A percentile compares a stretch with the other conserved stretches of the same genome.
These are phyloP conservation scores for Oligia fasciuncula DNA, from an alignment of 2,888 invertebrate genomes.

Conservation along the genomic window DNA sequence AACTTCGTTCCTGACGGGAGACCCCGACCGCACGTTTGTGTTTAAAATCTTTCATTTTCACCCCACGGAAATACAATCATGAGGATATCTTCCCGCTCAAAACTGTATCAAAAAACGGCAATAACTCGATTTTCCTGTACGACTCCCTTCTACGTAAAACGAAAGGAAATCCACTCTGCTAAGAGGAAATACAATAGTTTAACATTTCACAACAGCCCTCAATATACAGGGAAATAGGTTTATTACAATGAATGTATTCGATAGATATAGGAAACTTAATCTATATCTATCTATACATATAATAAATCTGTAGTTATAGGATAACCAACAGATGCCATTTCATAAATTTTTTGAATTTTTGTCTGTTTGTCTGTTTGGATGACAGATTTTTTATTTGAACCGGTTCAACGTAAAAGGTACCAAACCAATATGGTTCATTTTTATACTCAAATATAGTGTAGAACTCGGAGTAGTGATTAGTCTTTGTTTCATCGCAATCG, in stretches of 20 bases:
- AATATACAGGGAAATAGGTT: background rate
- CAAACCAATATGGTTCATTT: no score
- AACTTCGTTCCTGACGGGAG: background rate
- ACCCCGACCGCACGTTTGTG: background rate
- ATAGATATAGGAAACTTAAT: no score
- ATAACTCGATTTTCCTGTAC: constrained; percentile 39
- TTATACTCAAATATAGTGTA: no score
- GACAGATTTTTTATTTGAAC: no score
- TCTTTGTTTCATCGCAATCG: no score
- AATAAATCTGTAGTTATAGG: no score
- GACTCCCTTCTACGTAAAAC: constrained; percentile 11
- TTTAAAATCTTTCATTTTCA: background rate
- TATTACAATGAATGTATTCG: constrained; percentile 1
- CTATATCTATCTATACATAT: no score
- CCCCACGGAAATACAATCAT: constrained; percentile 40
- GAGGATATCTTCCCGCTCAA: constrained; percentile 18
- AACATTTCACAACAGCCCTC: constrained; percentile 23
- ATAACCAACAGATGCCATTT: no score
- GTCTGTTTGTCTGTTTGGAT: no score
- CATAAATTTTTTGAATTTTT: no score
- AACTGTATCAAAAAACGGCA: constrained; percentile 32
- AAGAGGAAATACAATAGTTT: constrained; percentile 59
- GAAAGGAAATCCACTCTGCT: constrained; percentile 49
- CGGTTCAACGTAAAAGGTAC: no score
- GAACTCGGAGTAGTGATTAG: no score